phyloP scores from a whole-genome alignment of 2,888 invertebrate genomes.

The Pheosia tremula region DNA sequence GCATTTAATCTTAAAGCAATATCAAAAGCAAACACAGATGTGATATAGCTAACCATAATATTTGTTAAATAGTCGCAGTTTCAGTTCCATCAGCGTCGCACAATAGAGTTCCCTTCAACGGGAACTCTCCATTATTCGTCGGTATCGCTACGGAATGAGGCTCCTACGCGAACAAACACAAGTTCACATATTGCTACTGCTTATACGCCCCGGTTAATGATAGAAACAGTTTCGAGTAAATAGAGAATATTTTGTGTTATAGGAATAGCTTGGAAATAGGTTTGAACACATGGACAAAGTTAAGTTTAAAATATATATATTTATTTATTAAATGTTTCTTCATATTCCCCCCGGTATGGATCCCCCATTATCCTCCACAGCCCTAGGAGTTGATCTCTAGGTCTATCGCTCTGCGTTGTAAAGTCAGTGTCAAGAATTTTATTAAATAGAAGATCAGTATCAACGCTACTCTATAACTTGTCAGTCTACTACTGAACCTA shows the following conservation, averaged over 20 bases:
- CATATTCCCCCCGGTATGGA: too few species aligned
- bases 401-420: too few species aligned
- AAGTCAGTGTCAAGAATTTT: too few species aligned
- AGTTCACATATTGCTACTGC: slow-evolving; percentile 16
- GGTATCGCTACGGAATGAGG: slow-evolving; percentile 11
- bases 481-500: too few species aligned
- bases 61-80: slow-evolving; percentile 12
- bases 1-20: background rate
- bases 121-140: slow-evolving; percentile 13
- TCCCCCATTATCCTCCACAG: too few species aligned
- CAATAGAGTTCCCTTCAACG: slow-evolving; percentile 11
- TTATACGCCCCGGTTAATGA: slow-evolving; percentile 10
- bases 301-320: background rate
- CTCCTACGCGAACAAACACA: slow-evolving; percentile 13
- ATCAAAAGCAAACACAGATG: slow-evolving; percentile 4
- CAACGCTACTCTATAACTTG: too few species aligned
- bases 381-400: too few species aligned
- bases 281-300: background rate
- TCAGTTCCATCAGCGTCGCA: slow-evolving; percentile 10
- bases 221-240: background rate
- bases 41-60: slow-evolving; percentile 9
- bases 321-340: too few species aligned
- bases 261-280: background rate
- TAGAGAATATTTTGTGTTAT: background rate
- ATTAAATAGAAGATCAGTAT: too few species aligned